A percentile compares a stretch with the other conserved stretches of the same genome.
These are phyloP conservation scores for Drosophila busckii DNA, from an alignment of 1,140 invertebrate species.

Conservation along the genomic window DNA sequence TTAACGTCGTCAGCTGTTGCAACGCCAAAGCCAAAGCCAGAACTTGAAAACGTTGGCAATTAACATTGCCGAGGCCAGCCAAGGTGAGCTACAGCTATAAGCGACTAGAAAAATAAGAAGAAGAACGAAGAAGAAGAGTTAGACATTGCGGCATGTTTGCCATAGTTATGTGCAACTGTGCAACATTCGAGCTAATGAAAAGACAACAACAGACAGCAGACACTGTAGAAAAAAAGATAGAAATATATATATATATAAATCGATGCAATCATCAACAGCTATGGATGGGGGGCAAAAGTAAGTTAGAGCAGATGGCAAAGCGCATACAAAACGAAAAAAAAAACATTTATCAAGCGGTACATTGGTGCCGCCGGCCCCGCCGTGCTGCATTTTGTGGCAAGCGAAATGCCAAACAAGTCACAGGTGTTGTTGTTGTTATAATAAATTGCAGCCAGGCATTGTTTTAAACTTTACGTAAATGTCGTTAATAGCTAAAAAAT, in stretches of 20 bases:
- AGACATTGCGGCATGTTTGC: slow-evolving; percentile 32
- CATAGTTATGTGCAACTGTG: slow-evolving; percentile 53
- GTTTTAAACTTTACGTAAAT: slow-evolving; percentile 68
- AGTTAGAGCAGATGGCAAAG: slow-evolving; percentile 18
- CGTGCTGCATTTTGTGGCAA: slow-evolving; percentile 1
- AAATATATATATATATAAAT: slow-evolving; percentile 20
- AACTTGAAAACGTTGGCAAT: slow-evolving; percentile 46
- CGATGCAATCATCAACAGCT: slow-evolving; percentile 53
- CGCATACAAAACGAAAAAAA: slow-evolving; percentile 42
- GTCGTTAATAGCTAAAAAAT: slow-evolving; percentile 51
- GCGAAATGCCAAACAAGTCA: slow-evolving; percentile 36
- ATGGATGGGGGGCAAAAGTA: slow-evolving; percentile 11
- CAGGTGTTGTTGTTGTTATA: slow-evolving; percentile 13
- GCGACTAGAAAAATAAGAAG: slow-evolving; percentile 17
- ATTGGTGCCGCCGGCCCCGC: slow-evolving; percentile 38
- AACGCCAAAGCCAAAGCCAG: too few relatives aligned
- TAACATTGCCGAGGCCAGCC: slow-evolving; percentile 47
- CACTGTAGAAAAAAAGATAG: neutral
- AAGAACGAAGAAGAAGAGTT: slow-evolving; percentile 2
- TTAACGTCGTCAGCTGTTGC: slow-evolving; percentile 32
- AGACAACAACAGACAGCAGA: slow-evolving; percentile 35
- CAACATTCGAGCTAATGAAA: slow-evolving; percentile 54
- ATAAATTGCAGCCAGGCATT: slow-evolving; percentile 27
- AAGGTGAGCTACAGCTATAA: slow-evolving; percentile 8
- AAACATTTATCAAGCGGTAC: slow-evolving; percentile 52